Evolutionary conservation across 2,888 invertebrate genomes (phyloP), one percentile per base, ranked within the genome.

Genomic region (Helicoverpa assulta): DNA sequence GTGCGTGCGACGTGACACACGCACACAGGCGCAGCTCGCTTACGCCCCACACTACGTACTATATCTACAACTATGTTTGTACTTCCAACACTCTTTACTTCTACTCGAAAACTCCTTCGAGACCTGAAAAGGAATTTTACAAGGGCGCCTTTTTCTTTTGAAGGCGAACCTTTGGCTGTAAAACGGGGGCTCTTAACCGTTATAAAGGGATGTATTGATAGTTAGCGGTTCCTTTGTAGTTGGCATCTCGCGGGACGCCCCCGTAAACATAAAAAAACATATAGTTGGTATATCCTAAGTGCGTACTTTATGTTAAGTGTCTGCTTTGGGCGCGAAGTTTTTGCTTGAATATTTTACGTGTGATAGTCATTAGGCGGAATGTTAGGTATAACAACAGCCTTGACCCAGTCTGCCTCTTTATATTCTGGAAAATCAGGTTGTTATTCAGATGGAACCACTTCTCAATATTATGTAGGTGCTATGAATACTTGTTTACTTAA

Each of bases 91-190:
- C 85, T 81, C 83, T 88, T 88, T 85, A 80, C 83, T 84, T 83
- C 75, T 74, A 83, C 85, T 83, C 73, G 81, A 85, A 89, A 91
- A 93, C 90, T 93, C 94, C 94, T 91, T 81, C 65, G 94, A 93
- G 94, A 94, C 92, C 92, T 92, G 92, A 93, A 94, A 94, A 91
- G 72, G 89, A 92, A 91, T 92, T 93, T 94, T 91, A 92, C 93
- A 93, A 93, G 93, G 92, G 92, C 92, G 89, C 86, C 86, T 90
- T 92, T 83, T 91, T 91, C 92, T 92, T 94, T 93, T 92, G 90
- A 92, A 92, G 53, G 65, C 70, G 83, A 80, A 92, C 93, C 91
- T 92, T 92, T 87, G 88, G 86, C 84, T 91, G 92, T 92, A 91
- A 93, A 92, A 92, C 85, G 86, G 80, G 83, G 80, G 88, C 88